Evolutionary conservation across 2,888 invertebrate species (phyloP), one percentile per base, ranked within the genome.

Genomic region (Leptura quadrifasciata): DNA sequence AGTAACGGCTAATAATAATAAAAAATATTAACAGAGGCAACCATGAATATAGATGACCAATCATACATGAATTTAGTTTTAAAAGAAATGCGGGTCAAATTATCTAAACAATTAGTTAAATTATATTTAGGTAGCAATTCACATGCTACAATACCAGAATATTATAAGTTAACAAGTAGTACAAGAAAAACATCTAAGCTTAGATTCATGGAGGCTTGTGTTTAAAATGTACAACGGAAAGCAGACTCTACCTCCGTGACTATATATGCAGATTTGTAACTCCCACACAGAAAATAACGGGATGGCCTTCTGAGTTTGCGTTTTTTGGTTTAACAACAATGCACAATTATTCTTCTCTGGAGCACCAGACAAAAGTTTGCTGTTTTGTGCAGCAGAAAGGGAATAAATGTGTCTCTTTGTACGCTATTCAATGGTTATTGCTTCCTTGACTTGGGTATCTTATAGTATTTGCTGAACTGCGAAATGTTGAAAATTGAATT

Each of bases 401-500:
- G 57, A 57, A 21, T 21, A 21, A 57, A 21, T 21, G 57, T 47
- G 47, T 74, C 57, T 68, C 69, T 72, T 60, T 72, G 63, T 72
- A 57, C 76, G 79, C 72, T 72, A 76, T 77, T 60, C 74, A 69
- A 79, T 75, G 76, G 75, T 79, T 79, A 79, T 79, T 68, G 75
- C 77, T 74, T 63, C 18, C 61, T 74, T 64, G 31, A 75, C 76
- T 74, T 74, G 76, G 74, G 70, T 72, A 71, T 78, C 70, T 76
- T 60, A 75, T 75, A 76, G 71, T 72, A 69, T 61, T 61, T 67
- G 75, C 71, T 72, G 76, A 75, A 75, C 76, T 75, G 65, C 75
- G 24, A 61, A 74, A 76, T 74, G 69, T 65, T 61, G 63, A 58
- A 63, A 75, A 67, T 73, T 58, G n/a, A 58, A 52, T 55, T 63